phyloP scores from a whole-genome alignment of 2,113 vertebrate genomes.

The Malurus melanocephalus region DNA sequence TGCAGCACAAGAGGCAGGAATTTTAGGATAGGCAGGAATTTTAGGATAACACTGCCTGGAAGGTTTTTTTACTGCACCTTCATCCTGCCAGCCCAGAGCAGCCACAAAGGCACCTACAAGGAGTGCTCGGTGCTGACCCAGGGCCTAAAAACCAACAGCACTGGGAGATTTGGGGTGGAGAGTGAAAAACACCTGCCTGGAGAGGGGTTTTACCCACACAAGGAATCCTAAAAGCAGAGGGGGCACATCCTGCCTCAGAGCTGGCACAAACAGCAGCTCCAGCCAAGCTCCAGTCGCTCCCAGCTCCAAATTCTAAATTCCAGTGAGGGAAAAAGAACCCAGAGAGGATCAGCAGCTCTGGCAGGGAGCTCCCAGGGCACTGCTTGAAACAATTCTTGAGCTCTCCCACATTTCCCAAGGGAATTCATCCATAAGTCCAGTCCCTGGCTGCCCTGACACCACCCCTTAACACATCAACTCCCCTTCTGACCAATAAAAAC shows the following conservation, averaged over 20 bases:
- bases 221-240: not conserved
- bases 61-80: not conserved
- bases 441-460: not conserved
- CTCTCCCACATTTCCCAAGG: not conserved
- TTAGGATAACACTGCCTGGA: not conserved
- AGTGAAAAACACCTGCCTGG: no score
- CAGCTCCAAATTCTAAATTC: not conserved
- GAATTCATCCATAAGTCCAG: not conserved
- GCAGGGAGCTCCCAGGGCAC: not conserved
- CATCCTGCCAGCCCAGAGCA: not conserved
- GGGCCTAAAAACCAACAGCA: not conserved
- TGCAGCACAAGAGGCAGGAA: no score
- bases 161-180: not conserved
- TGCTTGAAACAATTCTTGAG: no score
- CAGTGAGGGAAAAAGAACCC: not conserved
- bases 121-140: not conserved
- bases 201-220: fast-evolving
- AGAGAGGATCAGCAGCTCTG: not conserved
- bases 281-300: not conserved
- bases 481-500: not conserved
- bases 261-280: not conserved
- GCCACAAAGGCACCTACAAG: fast-evolving
- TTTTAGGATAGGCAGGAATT: no score
- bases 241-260: not conserved
- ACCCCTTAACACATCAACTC: not conserved